These are phyloP conservation scores for Goniozus legneri DNA, from an alignment of 1,140 invertebrate species.

Conservation along the genomic window DNA sequence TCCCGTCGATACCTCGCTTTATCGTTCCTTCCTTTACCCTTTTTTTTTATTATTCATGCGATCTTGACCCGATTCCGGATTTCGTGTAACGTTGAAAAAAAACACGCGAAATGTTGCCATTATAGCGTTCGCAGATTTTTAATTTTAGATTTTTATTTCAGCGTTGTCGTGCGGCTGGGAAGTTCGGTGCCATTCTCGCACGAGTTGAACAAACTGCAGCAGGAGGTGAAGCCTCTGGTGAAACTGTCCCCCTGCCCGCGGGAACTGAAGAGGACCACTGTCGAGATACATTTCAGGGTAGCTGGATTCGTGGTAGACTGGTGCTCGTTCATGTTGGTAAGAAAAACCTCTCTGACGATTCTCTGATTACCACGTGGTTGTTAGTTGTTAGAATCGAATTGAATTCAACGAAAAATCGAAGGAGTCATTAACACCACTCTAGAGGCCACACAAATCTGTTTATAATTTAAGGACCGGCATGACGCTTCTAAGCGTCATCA, in stretches of 20 bases:
- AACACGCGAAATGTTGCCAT: too few relatives aligned
- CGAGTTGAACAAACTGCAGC: constrained; percentile 70
- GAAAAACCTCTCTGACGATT: constrained; percentile 15
- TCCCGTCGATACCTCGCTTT: too few relatives aligned
- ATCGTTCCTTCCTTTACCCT: too few relatives aligned
- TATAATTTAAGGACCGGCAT: too few relatives aligned
- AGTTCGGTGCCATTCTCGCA: constrained; percentile 71
- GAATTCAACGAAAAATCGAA: neutral
- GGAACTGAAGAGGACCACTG: constrained; percentile 79
- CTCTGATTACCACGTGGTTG: neutral
- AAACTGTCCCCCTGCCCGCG: constrained; percentile 72
- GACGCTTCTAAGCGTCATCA: too few relatives aligned
- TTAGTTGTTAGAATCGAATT: neutral
- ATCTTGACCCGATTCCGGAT: too few relatives aligned
- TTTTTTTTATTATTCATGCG: too few relatives aligned
- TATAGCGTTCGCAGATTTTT: too few relatives aligned
- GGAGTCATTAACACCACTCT: too few relatives aligned
- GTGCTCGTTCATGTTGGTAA: constrained; percentile 82
- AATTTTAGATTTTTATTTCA: too few relatives aligned
- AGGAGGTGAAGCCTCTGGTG: constrained; percentile 77
- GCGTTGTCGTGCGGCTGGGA: constrained; percentile 76
- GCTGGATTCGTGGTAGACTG: constrained; percentile 79
- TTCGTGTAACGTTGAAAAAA: too few relatives aligned
- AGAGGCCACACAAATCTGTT: too few relatives aligned
- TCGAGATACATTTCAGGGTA: constrained; percentile 77